These are phyloP conservation scores for Pagrus major DNA, from an alignment of 2,113 vertebrate genomes.

Conservation along the genomic window DNA sequence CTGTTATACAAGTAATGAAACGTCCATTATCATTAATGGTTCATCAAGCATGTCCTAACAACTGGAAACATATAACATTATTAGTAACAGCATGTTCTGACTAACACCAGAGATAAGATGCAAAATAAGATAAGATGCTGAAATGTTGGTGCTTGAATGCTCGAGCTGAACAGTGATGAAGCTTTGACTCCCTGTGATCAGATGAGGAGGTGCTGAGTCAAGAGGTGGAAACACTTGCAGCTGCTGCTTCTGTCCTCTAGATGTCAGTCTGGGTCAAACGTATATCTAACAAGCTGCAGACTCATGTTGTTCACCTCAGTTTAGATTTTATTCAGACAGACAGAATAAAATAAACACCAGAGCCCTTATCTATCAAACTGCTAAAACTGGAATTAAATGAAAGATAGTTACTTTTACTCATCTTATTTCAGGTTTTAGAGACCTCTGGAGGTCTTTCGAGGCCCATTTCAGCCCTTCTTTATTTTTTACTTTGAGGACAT, in stretches of 20 bases:
- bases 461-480: neutral
- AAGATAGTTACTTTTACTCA: neutral
- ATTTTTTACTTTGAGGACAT: neutral
- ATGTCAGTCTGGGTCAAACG: constrained; percentile 20
- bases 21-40: neutral
- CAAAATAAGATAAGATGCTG: no score
- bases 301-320: no score
- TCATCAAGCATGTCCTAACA: neutral
- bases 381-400: neutral
- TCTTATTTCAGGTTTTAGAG: no score
- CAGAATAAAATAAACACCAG: neutral
- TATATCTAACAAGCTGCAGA: neutral
- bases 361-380: no score
- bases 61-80: no score
- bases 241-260: constrained; percentile 29
- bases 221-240: constrained; percentile 4
- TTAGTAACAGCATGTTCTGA: no score
- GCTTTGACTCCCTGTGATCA: neutral
- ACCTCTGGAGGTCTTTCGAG: no score
- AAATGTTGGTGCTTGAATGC: no score
- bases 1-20: neutral
- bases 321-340: neutral
- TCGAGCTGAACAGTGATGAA: no score
- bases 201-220: neutral
- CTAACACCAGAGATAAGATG: no score